phyloP scores from a whole-genome alignment of 2,113 vertebrate genomes.

The Axis porcinus region DNA sequence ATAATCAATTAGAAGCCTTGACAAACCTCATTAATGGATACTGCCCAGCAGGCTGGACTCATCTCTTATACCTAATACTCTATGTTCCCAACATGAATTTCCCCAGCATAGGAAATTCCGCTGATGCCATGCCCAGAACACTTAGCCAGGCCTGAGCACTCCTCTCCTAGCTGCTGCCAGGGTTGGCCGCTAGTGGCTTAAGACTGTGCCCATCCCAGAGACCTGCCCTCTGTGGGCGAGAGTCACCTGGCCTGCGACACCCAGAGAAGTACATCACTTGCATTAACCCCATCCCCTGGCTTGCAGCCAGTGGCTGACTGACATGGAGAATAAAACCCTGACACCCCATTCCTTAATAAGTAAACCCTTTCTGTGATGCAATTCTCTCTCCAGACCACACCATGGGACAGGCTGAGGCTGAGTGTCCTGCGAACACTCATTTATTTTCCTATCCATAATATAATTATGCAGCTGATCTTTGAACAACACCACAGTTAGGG shows the following conservation, averaged over 20 bases:
- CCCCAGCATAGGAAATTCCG: background rate
- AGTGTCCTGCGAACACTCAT: background rate
- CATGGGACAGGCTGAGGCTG: background rate
- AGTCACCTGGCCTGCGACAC: background rate
- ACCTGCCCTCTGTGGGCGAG: background rate
- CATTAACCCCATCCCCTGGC: no score
- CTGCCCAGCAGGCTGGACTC: background rate
- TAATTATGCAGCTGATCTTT: background rate
- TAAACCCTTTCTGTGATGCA: background rate
- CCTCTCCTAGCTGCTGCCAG: background rate
- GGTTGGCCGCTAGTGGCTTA: background rate
- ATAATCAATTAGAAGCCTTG: background rate
- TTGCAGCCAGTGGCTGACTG: background rate
- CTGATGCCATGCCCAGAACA: rapidly evolving
- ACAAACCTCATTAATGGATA: background rate
- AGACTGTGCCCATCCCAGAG: rapidly evolving
- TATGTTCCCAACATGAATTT: background rate
- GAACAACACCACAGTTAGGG: background rate
- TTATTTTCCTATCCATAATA: background rate
- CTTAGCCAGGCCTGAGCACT: background rate
- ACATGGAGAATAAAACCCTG: no score
- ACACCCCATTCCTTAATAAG: background rate
- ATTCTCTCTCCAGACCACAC: background rate
- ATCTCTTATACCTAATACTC: background rate
- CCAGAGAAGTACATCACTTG: background rate